Base-by-base conservation (phyloP, 2,797 vertebrate genomes). In the Eulemur rubriventer region DNA sequence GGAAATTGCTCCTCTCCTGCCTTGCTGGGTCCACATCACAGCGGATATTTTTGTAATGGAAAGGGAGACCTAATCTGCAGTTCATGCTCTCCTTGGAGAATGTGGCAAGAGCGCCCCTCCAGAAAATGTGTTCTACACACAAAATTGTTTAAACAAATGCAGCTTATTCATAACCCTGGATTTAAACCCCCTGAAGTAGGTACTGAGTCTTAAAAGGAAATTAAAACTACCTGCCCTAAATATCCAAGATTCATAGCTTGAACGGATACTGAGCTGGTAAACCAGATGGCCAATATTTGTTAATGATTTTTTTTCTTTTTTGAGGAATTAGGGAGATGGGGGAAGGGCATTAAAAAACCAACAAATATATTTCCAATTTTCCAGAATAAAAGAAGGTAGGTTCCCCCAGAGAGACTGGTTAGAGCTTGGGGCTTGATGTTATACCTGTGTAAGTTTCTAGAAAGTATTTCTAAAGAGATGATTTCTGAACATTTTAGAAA, bases 281-380 rank as follows among this genome's bases (percentile, higher is more conserved):
- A 55, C 84, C 41, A 80, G 69, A n/a, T 75, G 26, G 59, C 43
- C 55, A 96, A 20, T 83, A 65, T 18, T 79, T 63, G 46, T 84
- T 81, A 6, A 3, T 48, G 28, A 20, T 88, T 85, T 88, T 59
- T 50, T 20, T 76, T 48, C 65, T 57, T 61, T 93, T 80, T 78
- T 63, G 28, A 86, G 48, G 41, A 88, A 52, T 93, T 89, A 83
- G 80, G 76, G 38, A 83, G 13, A 41, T 55, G 55, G 83, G 82
- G 28, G 50, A 73, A 8, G 80, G 61, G 10, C 14, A 46, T 86
- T 89, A 69, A 63, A 86, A 95, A 76, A 70, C 79, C 92, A 86
- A 89, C 76, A 89, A 57, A 94, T 95, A 61, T 48, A 93, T 95
- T 95, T 89, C 84, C 76, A 80, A 6, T 92, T 96, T 96, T 96